Base-by-base conservation (phyloP, 2,113 vertebrate genomes). In the Chascanopsetta lugubris region DNA sequence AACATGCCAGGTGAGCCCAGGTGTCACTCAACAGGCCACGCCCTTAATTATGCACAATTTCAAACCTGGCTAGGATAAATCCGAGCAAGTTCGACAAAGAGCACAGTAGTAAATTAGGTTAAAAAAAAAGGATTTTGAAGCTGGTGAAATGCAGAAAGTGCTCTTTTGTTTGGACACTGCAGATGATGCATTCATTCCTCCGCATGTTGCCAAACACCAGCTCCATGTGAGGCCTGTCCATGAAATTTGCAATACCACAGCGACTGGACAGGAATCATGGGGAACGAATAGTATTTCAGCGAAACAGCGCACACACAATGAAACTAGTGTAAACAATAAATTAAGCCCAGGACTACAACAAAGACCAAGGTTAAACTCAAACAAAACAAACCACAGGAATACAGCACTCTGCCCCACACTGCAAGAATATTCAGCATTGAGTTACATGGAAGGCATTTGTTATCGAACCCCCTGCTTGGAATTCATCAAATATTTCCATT, bases 251-350 rank as follows among this genome's bases (percentile, higher is more conserved):
- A 67, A 59, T 47, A 71, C 66, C 72, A 43, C 77, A 66, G 66
- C 22, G 12, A 32, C 49, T 56, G 60, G 26, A 62, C 64, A n/a
- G 60, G 60, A 26, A 47, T 3, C 21, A 45, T 38, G 42, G 11
- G 54, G 65, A 69, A 51, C 51, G 66, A 66, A 47, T 2, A 43
- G 24, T 30, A 59, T 60, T 32, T 53, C 61, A 79, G 64, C 13
- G 65, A 78, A 77, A 80, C 60, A 65, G 66, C 75, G 66, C 75
- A 63, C 80, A 75, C 75, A 45, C 72, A 84, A 73, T 69, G 55
- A 75, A 85, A 85, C 75, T 80, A 87, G 83, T 85, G 82, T 88
- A 88, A 90, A 91, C 75, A 90, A 88, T 87, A 86, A 82, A 86
- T 85, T 79, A 73, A 83, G 73, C 48, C 64, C 58, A 78, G 69